phyloP scores from a whole-genome alignment of 2,113 vertebrate genomes.

The Scortum barcoo region DNA sequence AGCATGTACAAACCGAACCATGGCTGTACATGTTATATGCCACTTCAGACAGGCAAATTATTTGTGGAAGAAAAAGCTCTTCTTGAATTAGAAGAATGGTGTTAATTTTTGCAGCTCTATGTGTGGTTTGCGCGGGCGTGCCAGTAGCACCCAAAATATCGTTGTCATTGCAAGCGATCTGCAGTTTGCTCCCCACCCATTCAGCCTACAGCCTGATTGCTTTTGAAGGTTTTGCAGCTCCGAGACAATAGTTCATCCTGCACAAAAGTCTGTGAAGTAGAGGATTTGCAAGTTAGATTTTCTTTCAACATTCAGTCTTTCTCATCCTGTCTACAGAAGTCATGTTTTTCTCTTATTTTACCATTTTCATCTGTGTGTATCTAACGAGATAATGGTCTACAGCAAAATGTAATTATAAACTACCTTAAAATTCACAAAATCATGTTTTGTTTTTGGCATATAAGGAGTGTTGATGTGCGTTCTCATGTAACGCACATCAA shows the following conservation, averaged over 20 bases:
- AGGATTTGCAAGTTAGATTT: slow-evolving; percentile 2
- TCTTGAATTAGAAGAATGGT: background rate
- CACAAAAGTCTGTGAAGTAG: background rate
- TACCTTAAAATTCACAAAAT: too few species aligned
- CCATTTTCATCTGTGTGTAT: background rate
- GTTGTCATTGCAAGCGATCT: slow-evolving; percentile 8
- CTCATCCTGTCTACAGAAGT: background rate
- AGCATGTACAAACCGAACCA: background rate
- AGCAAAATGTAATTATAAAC: background rate
- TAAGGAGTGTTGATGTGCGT: too few species aligned
- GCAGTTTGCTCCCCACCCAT: background rate
- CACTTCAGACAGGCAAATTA: background rate
- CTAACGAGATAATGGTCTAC: background rate
- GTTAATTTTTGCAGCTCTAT: slow-evolving; percentile 1
- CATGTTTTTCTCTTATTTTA: background rate
- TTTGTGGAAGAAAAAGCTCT: background rate
- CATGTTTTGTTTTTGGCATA: background rate
- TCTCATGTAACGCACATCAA: too few species aligned
- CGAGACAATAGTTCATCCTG: background rate
- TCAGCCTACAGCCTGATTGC: slow-evolving; percentile 4
- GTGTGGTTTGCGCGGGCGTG: slow-evolving; percentile 1
- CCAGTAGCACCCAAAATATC: background rate
- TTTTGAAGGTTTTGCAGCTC: slow-evolving; percentile 7
- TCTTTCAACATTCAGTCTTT: background rate
- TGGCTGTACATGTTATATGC: background rate